These are phyloP conservation scores for Eira barbara DNA, from an alignment of 2,113 vertebrate species.

Conservation along the genomic window DNA sequence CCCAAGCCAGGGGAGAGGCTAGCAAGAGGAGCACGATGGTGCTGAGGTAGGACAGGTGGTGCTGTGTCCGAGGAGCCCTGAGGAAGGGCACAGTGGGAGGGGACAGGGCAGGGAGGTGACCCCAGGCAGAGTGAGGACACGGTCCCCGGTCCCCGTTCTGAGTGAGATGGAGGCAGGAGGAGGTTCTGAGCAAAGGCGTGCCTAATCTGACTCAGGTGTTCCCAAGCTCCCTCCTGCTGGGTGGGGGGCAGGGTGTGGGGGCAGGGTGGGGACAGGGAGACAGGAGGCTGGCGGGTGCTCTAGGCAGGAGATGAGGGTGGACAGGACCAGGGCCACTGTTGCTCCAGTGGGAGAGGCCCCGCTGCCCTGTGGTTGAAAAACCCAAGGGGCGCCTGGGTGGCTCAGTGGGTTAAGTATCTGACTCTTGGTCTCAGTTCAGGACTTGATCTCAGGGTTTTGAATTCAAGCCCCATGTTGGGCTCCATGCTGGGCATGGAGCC, in stretches of 20 bases:
- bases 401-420: background rate
- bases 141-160: background rate
- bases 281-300: background rate
- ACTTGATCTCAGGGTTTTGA: background rate
- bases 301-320: background rate
- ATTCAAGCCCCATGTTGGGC: background rate
- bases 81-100: background rate
- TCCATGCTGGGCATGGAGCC: background rate
- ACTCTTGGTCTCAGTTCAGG: background rate
- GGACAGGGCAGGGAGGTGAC: background rate
- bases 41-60: background rate
- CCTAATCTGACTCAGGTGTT: background rate
- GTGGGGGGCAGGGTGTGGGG: background rate
- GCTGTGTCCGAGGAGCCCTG: background rate
- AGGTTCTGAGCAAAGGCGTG: background rate
- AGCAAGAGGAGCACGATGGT: accelerated
- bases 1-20: background rate
- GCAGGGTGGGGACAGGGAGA: background rate
- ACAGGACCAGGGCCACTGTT: background rate
- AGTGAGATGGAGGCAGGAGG: background rate
- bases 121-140: background rate
- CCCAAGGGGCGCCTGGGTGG: background rate
- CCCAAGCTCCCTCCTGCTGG: background rate
- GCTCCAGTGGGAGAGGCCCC: background rate
- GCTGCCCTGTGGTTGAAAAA: background rate